Base-by-base conservation (phyloP, 2,113 vertebrate species). In the Hemicordylus capensis region DNA sequence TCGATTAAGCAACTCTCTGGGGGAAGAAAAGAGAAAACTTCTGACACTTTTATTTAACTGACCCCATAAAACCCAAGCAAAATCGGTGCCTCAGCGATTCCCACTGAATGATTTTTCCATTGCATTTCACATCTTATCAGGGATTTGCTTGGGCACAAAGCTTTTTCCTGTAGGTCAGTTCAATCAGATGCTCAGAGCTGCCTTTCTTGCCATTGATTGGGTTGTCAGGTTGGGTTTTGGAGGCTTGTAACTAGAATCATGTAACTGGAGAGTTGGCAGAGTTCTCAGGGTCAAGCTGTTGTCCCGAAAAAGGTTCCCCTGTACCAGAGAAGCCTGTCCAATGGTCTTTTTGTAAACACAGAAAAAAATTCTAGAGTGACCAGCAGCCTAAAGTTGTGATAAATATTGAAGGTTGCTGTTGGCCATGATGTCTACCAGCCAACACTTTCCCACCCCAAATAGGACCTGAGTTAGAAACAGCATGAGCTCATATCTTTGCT, bases 41-140 rank as follows among this genome's bases (percentile, higher is more conserved):
- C 91, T 94, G 70, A 79, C 88, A 90, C 88, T 80, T 86, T 90
- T 94, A 91, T 94, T 93, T 92, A 92, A 90, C 87, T 0, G 0
- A 92, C 85, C 64, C 89, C 91, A 90, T 90, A 94, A 94, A 93
- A 93, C 86, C 88, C 89, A 86, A 94, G 81, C 89, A 93, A 93
- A 93, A 92, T 93, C 91, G 92, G 83, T 85, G 91, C 87, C 91
- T 94, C 90, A 87, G 90, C 93, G 91, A 86, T 94, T 93, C 90
- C 81, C 82, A 75, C 80, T 88, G 93, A 91, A 92, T 93, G 91
- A 94, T 94, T 93, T 93, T 94, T 94, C 93, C 93, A 85, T 92
- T 91, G 92, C 92, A 90, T 94, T 93, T 94, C 93, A 92, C 93
- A 89, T 91, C 87, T 94, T 93, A 94, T 93, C 91, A 89, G 88